Conservation (phyloP, 1,140 invertebrate genomes). For the Magallana angulata region DNA sequence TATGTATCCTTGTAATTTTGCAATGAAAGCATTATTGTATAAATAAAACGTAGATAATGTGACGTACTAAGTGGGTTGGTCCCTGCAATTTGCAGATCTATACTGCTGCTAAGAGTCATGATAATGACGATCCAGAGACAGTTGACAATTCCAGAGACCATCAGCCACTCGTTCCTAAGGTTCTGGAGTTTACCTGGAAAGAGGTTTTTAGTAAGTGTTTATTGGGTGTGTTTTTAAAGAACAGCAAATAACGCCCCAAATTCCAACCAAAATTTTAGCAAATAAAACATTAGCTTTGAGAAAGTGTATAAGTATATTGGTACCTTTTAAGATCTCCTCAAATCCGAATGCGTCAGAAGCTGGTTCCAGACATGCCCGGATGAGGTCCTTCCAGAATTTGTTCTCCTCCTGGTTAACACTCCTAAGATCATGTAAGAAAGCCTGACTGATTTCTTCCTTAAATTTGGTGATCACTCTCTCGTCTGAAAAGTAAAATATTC, state of each 20-base stretch:
- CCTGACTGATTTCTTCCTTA: conserved; percentile 58
- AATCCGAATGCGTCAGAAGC: conserved; percentile 70
- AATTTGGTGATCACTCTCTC: conserved; percentile 63
- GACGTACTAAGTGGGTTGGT: conserved; percentile 70
- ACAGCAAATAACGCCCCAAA: too few relatives aligned
- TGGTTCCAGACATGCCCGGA: conserved; percentile 65
- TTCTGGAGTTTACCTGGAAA: not conserved
- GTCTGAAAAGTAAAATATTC: conserved; percentile 51
- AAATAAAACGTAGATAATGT: not conserved
- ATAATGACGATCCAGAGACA: conserved; percentile 71
- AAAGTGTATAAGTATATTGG: not conserved
- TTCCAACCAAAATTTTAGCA: too few relatives aligned
- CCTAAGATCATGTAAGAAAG: conserved; percentile 55
- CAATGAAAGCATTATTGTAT: too few relatives aligned
- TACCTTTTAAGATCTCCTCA: conserved; percentile 69
- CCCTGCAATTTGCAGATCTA: conserved; percentile 63
- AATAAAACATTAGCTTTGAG: too few relatives aligned
- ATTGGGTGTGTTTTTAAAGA: too few relatives aligned
- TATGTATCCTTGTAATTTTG: too few relatives aligned
- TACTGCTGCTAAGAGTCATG: conserved; percentile 63
- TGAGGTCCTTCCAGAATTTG: conserved; percentile 68
- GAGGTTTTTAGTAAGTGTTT: not conserved
- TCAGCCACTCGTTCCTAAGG: conserved; percentile 38
- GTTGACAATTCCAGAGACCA: conserved; percentile 68
- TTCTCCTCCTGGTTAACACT: conserved; percentile 61